phyloP scores from a whole-genome alignment of 2,113 vertebrate species.

The Felis chaus region DNA sequence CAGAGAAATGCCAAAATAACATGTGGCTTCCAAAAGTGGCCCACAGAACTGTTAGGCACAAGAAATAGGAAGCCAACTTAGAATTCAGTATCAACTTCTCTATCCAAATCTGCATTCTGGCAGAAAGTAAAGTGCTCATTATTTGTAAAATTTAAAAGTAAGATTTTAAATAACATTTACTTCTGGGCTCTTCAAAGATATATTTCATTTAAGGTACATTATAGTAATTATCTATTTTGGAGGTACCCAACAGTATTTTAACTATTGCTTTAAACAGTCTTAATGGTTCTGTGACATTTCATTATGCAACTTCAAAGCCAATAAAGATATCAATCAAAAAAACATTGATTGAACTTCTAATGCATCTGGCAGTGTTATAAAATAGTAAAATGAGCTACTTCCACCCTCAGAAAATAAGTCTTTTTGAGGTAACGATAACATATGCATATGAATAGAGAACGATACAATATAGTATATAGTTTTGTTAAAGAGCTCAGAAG shows the following conservation, averaged over 20 bases:
- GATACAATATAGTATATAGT: neutral
- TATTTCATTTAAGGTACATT: neutral
- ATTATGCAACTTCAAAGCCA: neutral
- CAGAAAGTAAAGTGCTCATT: conserved; percentile 32
- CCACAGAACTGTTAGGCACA: conserved; percentile 3
- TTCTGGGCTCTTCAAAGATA: neutral
- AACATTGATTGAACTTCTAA: neutral
- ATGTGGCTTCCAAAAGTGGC: conserved; percentile 38
- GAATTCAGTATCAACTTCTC: neutral
- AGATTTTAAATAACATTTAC: conserved; percentile 14
- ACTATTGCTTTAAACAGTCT: neutral
- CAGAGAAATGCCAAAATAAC: conserved; percentile 59
- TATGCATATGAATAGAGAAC: neutral
- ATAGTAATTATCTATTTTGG: neutral
- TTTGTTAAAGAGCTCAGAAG: neutral
- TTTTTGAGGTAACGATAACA: neutral
- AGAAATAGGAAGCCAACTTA: conserved; percentile 36
- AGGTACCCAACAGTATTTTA: neutral
- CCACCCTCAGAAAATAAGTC: conserved; percentile 14
- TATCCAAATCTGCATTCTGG: conserved; percentile 21
- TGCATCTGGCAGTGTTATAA: neutral
- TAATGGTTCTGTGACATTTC: neutral
- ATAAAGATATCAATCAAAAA: neutral
- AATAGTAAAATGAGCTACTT: conserved; percentile 6
- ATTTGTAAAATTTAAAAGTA: conserved; percentile 48